These are phyloP conservation scores for Propsilocerus akamusi DNA, from an alignment of 1,140 invertebrate genomes.

Conservation along the genomic window DNA sequence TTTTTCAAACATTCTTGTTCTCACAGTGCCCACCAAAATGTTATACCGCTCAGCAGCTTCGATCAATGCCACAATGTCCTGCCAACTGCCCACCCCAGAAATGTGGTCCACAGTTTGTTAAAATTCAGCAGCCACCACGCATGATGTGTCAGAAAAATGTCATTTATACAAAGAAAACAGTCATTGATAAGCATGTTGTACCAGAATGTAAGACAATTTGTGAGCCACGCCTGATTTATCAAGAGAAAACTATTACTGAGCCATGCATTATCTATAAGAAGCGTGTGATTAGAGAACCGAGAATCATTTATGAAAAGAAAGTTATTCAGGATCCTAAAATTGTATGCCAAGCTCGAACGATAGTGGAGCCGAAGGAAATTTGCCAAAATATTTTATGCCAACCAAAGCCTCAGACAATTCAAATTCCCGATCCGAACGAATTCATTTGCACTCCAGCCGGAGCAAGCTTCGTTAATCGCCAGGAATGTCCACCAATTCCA, in stretches of 20 bases:
- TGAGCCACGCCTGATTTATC: constrained; percentile 18
- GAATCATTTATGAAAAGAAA: not conserved
- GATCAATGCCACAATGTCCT: constrained; percentile 18
- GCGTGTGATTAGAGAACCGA: not conserved
- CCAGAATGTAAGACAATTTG: constrained; percentile 19
- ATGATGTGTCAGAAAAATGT: constrained; percentile 21
- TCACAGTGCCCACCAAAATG: constrained; percentile 18
- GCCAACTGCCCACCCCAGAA: constrained; percentile 17
- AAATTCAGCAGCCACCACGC: constrained; percentile 18
- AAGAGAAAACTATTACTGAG: constrained; percentile 20
- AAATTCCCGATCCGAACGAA: constrained; percentile 18
- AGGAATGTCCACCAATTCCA: not conserved
- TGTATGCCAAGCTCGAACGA: constrained; percentile 19
- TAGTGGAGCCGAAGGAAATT: constrained; percentile 18
- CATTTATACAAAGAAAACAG: constrained; percentile 17
- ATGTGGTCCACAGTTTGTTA: constrained; percentile 16
- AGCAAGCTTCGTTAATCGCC: constrained; percentile 9
- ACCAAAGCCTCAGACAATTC: constrained; percentile 19
- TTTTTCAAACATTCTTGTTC: not conserved
- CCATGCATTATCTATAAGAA: constrained; percentile 9
- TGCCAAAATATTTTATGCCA: constrained; percentile 20
- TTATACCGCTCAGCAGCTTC: constrained; percentile 16
- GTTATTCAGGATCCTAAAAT: constrained; percentile 9
- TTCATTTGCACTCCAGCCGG: constrained; percentile 21
- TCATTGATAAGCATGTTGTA: constrained; percentile 20